Base-by-base conservation (phyloP, 2,888 invertebrate species). In the Meloe dianella region DNA sequence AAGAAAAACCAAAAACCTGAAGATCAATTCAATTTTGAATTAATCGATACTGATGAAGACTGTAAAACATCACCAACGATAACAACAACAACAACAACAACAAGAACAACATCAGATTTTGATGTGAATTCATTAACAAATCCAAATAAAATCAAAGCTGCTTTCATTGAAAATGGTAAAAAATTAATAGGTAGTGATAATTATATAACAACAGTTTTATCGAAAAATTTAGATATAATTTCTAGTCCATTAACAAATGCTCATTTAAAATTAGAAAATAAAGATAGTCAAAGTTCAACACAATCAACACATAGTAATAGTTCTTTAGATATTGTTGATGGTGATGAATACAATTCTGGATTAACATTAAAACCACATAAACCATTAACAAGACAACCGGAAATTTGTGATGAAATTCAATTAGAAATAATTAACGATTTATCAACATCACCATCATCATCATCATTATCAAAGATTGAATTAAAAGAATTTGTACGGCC, bases 21-120 rank as follows among this genome's bases (percentile, higher is more conserved):
- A 80, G 94, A 94, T 80, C 90, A 91, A 58, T 94, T 94, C 80
- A 91, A 90, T 73, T 94, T 94, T 81, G 94, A 94, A 82, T 88
- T 94, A 66, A 91, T 94, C 68, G 94, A 94, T 77, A 92, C 91
- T 12, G 94, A 94, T 78, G 94, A 94, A 79, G 86, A 78, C 81
- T 84, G 70, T 83, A 86, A 74, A 41, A 74, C 74, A 7, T 72
- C 63, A 38, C 69, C 73, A 24, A 73, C 75, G 8, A 68, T 74
- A 2, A 71, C 71, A 9, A 73, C 76, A 9, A 65, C 73, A 7
- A 74, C 74, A 8, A 72, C 65, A 35, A 69, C 73, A 24, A 73
- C 75, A 12, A 68, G 74, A 1, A 71, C 71, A 8, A 73, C 76
- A 9, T 64, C 73, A 8, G 74, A 73, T 57, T 71, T 64, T 9